Conservation (phyloP, 2,888 invertebrate genomes). For the Athrips mouffetella region DNA sequence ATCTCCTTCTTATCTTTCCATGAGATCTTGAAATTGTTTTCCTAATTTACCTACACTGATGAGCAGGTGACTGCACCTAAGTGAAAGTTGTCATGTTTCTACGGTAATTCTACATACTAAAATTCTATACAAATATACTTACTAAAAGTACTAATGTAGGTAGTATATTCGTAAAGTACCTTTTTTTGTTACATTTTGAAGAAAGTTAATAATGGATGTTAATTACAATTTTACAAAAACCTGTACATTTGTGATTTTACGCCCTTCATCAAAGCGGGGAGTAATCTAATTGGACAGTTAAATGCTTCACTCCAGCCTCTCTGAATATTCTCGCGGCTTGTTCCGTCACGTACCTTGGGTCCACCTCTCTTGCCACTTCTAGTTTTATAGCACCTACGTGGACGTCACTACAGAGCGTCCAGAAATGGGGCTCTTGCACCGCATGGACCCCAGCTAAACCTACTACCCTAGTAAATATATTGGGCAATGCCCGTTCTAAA, state of each 20-base stretch:
- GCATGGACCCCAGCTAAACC: slow-evolving; percentile 96
- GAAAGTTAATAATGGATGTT: background rate
- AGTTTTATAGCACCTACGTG: slow-evolving; percentile 96
- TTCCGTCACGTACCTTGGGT: slow-evolving; percentile 94
- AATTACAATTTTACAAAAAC: background rate
- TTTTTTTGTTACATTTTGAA: too few relatives aligned
- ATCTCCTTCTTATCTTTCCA: too few relatives aligned
- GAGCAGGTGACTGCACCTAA: too few relatives aligned
- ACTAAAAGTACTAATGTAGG: background rate
- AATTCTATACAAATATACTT: too few relatives aligned
- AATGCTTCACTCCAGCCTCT: slow-evolving; percentile 92
- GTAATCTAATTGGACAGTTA: slow-evolving; percentile 96
- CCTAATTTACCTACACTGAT: too few relatives aligned
- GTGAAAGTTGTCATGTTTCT: too few relatives aligned
- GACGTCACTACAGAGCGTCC: slow-evolving; percentile 97
- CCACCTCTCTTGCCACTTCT: slow-evolving; percentile 95
- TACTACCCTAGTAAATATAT: slow-evolving; percentile 92
- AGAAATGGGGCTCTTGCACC: slow-evolving; percentile 98
- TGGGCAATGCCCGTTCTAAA: slow-evolving; percentile 89
- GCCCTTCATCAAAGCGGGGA: slow-evolving; percentile 78
- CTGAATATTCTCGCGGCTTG: slow-evolving; percentile 97
- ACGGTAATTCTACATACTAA: too few relatives aligned
- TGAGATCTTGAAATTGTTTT: too few relatives aligned
- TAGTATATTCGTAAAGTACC: too few relatives aligned
- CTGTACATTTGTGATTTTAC: slow-evolving; percentile 36